These are phyloP conservation scores for Leptinotarsa rubiginosa DNA, from an alignment of 2,888 invertebrate genomes.

Conservation along the genomic window DNA sequence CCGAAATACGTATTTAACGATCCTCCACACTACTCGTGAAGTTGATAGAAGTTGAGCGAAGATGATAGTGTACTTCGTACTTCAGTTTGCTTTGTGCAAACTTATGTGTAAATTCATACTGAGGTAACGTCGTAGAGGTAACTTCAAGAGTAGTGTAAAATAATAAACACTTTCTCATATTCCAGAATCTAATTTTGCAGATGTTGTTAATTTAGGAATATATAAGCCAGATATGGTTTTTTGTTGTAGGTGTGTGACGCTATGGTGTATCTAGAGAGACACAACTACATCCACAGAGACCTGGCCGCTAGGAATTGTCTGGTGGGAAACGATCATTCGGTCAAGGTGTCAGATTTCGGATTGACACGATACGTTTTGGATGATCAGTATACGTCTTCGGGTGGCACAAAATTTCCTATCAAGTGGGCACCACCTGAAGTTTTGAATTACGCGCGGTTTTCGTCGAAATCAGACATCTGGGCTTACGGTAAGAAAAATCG, in stretches of 20 bases:
- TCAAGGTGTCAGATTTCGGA: slow-evolving; percentile 97
- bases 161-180: no score
- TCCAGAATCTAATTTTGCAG: no score
- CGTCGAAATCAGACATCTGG: slow-evolving; percentile 97
- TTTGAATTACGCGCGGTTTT: slow-evolving; percentile 93
- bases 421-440: slow-evolving; percentile 99
- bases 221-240: background rate
- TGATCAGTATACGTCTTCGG: slow-evolving; percentile 96
- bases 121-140: no score
- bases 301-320: slow-evolving; percentile 96
- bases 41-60: no score
- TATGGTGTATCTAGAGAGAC: slow-evolving; percentile 94
- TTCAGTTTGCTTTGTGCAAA: no score
- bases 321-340: slow-evolving; percentile 92
- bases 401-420: slow-evolving; percentile 96
- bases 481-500: slow-evolving; percentile 80
- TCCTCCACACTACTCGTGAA: no score
- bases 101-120: no score
- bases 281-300: slow-evolving; percentile 96
- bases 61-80: no score
- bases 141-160: no score
- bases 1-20: no score
- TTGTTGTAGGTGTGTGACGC: slow-evolving; percentile 88
- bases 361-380: slow-evolving; percentile 95
- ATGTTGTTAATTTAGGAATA: background rate